Conservation (phyloP, 2,888 invertebrate genomes). For the Protodeltote pygarga region DNA sequence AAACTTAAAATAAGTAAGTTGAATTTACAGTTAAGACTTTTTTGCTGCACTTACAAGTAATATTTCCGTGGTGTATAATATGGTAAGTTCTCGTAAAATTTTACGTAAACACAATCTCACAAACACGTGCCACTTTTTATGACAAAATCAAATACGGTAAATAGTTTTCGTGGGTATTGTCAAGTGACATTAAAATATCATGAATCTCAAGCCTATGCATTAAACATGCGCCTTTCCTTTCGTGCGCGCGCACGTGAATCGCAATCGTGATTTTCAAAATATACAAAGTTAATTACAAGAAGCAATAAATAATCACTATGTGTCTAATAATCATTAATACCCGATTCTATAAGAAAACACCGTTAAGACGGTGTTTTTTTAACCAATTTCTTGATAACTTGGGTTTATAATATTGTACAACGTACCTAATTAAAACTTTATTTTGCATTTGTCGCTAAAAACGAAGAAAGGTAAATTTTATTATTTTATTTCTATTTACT, state of each 20-base stretch:
- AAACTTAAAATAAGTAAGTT: too few relatives aligned
- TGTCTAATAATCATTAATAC: too few relatives aligned
- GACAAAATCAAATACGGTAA: constrained; percentile 39
- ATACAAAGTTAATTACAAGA: too few relatives aligned
- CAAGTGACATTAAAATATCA: constrained; percentile 36
- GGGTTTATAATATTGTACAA: too few relatives aligned
- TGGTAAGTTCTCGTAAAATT: constrained; percentile 12
- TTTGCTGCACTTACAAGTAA: constrained; percentile 23
- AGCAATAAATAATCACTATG: too few relatives aligned
- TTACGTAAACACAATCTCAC: constrained; percentile 35
- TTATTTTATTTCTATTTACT: too few relatives aligned
- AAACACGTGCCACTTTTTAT: constrained; percentile 47
- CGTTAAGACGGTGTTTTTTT: too few relatives aligned
- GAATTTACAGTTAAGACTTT: constrained; percentile 9
- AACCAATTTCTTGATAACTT: too few relatives aligned
- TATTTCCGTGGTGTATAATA: constrained; percentile 21
- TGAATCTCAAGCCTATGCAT: constrained; percentile 40
- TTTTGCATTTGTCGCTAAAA: too few relatives aligned
- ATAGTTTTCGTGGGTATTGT: constrained; percentile 29
- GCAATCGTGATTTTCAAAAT: background rate
- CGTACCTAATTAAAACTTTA: too few relatives aligned
- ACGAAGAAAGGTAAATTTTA: too few relatives aligned
- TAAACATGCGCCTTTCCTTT: constrained; percentile 36
- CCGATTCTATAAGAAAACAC: too few relatives aligned
- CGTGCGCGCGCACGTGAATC: constrained; percentile 39